Base-by-base conservation (phyloP, 2,888 invertebrate genomes). In the Tenthredo distinguenda region DNA sequence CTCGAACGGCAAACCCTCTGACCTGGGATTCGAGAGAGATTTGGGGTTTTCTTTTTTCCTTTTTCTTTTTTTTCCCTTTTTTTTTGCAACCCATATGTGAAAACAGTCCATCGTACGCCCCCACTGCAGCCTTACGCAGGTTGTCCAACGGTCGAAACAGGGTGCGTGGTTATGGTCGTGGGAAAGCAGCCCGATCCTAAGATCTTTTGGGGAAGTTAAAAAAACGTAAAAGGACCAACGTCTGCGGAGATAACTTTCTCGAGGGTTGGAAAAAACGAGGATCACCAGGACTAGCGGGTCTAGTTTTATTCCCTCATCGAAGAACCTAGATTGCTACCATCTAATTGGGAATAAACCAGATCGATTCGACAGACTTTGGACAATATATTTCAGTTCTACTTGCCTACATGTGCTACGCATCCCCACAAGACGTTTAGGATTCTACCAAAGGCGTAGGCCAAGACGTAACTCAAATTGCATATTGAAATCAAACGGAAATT, bases 121-220 rank as follows among this genome's bases (percentile, higher is more conserved):
- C 68, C 83, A 21, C 10, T 18, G 47, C 68, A 31, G 71, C 68
- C 83, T 68, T 65, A 62, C 55, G 62, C 84, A 83, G 82, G 83
- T 86, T 84, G 31, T 87, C 86, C 87, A 91, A 91, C 91, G 90
- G 88, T 89, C 87, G 86, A 74, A 85, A 87, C 84, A 86, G 89
- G 89, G 90, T 89, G 88, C 47, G 77, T 37, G 76, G 87, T 89
- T 86, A 88, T 84, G 88, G 89, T 90, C 91, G 91, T 91, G 91
- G 91, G 91, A 91, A 91, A 91, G 90, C 89, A 86, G 15, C 10
- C 77, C n/a, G 77, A 77, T 77, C 77, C 77, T 31, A 34, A 77
- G 77, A 77, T 77, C 55, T 55, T 77, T 55, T 34, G 77, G 55
- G 55, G 55, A 21, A 7, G 50, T 77, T 50, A 55, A 77, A 77